Evolutionary conservation across 2,888 invertebrate genomes (phyloP).

Genomic region (Geophilus truncorum): DNA sequence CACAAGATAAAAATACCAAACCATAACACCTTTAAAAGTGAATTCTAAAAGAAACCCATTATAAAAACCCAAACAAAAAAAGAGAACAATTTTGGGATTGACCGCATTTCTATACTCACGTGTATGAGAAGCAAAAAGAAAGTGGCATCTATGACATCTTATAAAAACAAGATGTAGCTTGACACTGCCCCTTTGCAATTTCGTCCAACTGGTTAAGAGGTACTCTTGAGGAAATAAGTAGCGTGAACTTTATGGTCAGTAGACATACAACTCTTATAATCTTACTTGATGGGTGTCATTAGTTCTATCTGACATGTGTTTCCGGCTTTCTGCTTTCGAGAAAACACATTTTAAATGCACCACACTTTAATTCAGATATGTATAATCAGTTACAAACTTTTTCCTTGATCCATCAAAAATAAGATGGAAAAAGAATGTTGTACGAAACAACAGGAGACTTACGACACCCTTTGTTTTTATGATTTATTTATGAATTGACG

Average conservation of each 20-base stretch:
- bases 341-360: neutral
- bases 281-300: neutral
- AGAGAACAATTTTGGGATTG: no score
- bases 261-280: neutral
- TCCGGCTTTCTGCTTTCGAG: neutral
- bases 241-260: neutral
- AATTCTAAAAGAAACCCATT: neutral
- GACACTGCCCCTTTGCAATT: neutral
- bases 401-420: neutral
- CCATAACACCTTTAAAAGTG: no score
- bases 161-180: neutral
- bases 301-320: conserved; percentile 1
- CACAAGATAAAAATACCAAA: no score
- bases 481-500: no score
- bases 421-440: no score
- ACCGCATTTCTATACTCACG: no score
- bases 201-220: neutral
- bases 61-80: neutral
- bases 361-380: neutral
- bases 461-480: no score
- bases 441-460: no score
- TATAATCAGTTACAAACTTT: neutral
- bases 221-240: neutral
- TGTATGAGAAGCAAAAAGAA: neutral
- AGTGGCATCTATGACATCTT: neutral